Evolutionary conservation across 2,888 invertebrate genomes (phyloP), one percentile per base, ranked within the genome.

Genomic region (Minunthozetes semirufus): DNA sequence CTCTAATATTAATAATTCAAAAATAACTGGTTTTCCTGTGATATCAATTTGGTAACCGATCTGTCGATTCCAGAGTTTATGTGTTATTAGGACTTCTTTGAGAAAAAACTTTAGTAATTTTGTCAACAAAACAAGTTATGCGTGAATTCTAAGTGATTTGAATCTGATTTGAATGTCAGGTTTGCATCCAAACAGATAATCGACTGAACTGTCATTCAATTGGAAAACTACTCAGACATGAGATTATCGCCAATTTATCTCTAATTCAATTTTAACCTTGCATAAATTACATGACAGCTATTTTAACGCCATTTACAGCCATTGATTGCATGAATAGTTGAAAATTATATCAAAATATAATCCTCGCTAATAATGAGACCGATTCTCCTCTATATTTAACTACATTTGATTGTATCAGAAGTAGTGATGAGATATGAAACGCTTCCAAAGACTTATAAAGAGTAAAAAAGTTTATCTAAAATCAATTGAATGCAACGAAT

Each of bases 51-150:
- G 4, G 11, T 19, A 71, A 38, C 48, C 17, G 11, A 63, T 63
- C 38, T 27, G 27, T 59, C 63, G 17, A 17, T 33, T 63, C 17
- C 11, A 42, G 2, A 38, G 9, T 63, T 33, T 63, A 6, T 29
- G 27, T 63, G 63, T 63, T 38, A 63, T 33, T 63, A 33, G 63
- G 38, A 63, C 38, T 63, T 3, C 63, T 59, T 19, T 59, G 27
- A 59, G 59, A 56, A 59, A 59, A 59, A 27, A 27, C 4, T 33
- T 33, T 19, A 63, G 38, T 33, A 9, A 33, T 15, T 63, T 63
- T 63, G 63, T 63, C 27, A 17, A 9, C 38, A 22, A 63, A 63
- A 63, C 63, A 63, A 63, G 63, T 63, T 63, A 63, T 33, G 63
- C 63, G 9, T 63, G 63, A 63, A 63, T 63, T 27, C 22, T 22